Conservation (phyloP, 1,140 invertebrate species). For the Caligus rogercresseyi region DNA sequence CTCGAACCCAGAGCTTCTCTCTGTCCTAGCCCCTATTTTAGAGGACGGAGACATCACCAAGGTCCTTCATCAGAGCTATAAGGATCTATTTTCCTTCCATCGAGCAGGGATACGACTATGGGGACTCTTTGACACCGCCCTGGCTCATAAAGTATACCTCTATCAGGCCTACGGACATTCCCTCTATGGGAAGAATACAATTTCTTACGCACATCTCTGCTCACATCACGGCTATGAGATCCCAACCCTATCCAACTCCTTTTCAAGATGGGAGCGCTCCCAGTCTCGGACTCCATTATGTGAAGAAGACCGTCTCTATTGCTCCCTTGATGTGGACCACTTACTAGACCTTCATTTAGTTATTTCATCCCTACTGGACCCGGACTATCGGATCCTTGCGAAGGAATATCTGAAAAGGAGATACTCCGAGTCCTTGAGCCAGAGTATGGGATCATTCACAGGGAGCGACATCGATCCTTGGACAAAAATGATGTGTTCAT, state of each 20-base stretch:
- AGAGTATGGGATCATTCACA: not conserved
- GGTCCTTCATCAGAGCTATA: not conserved
- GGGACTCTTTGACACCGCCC: not conserved
- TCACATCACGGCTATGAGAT: not conserved
- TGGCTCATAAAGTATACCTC: not conserved
- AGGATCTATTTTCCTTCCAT: not conserved
- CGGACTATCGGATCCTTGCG: not conserved
- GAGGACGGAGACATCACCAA: not conserved
- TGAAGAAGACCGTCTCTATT: not conserved
- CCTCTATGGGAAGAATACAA: not conserved
- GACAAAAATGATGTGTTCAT: not conserved
- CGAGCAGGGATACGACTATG: not conserved
- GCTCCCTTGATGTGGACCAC: not conserved
- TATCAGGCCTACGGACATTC: not conserved
- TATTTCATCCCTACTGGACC: not conserved
- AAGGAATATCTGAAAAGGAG: not conserved
- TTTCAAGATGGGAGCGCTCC: not conserved
- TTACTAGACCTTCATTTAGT: not conserved
- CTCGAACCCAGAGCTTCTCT: not conserved
- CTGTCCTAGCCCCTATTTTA: not conserved
- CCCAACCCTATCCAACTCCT: not conserved
- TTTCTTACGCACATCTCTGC: not conserved
- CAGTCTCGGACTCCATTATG: not conserved
- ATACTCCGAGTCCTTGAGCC: not conserved
- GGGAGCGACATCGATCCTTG: not conserved